Conservation (phyloP, 2,888 invertebrate species). For the Cryptophagus acutangulus region DNA sequence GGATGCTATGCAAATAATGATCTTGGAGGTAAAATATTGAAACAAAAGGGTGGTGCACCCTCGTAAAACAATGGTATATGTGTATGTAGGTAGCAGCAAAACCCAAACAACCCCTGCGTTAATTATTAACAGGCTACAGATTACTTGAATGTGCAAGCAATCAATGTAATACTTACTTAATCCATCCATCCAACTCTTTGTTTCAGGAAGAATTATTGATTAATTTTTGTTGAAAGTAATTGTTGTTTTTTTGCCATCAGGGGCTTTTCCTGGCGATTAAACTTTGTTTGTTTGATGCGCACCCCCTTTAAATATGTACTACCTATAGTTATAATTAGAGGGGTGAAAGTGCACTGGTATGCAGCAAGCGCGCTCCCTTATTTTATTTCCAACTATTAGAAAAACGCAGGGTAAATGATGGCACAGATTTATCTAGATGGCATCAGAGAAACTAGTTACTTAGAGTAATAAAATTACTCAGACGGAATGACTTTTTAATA, state of each 20-base stretch:
- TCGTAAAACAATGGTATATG: background rate
- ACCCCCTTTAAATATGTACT: no score
- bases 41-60: conserved; percentile 2
- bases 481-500: no score
- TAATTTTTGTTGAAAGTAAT: background rate
- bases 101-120: conserved; percentile 26
- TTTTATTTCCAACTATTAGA: no score
- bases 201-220: no score
- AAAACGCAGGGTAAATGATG: no score
- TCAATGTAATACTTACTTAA: conserved; percentile 29
- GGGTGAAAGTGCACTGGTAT: conserved; percentile 1
- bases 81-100: conserved; percentile 11
- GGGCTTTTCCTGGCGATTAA: conserved; percentile 23
- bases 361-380: background rate
- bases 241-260: background rate
- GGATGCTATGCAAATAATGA: no score
- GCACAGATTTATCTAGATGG: no score
- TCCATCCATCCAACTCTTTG: conserved; percentile 5
- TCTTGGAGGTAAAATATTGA: no score
- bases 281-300: conserved; percentile 11
- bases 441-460: no score
- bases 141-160: conserved; percentile 35
- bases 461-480: no score
- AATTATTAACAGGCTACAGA: conserved; percentile 40
- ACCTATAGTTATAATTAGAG: no score